Percentiles rank a stretch among this genome's conserved stretches.
These are phyloP conservation scores for Brachyalestes nurse DNA, from an alignment of 2,797 vertebrate species.

Conservation along the genomic window DNA sequence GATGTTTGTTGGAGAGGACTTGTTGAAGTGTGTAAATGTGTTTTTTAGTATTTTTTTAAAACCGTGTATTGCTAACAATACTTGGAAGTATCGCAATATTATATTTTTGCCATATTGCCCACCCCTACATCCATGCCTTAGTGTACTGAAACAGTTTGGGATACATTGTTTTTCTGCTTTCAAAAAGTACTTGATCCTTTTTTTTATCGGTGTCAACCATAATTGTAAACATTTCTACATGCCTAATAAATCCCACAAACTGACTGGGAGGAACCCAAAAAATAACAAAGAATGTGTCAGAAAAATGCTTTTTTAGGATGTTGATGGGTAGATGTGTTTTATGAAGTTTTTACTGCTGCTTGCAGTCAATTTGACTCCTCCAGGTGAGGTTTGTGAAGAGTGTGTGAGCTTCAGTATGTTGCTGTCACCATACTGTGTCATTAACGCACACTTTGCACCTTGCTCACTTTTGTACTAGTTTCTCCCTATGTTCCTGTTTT, in stretches of 20 bases:
- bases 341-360: not conserved
- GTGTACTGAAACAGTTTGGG: not conserved
- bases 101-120: no score
- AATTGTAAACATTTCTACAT: not conserved
- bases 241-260: not conserved
- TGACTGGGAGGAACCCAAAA: no score
- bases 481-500: conserved; percentile 45
- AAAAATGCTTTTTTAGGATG: not conserved
- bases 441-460: not conserved
- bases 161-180: not conserved
- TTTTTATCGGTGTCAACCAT: not conserved
- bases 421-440: not conserved
- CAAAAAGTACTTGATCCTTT: not conserved
- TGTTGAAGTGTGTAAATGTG: no score
- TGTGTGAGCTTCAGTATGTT: not conserved
- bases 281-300: not conserved
- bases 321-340: not conserved
- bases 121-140: no score
- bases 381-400: not conserved
- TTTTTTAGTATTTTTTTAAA: no score
- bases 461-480: conserved; percentile 26
- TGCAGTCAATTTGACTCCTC: not conserved
- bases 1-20: no score
- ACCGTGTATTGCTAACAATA: no score
- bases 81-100: no score